Base-by-base conservation (phyloP, 2,888 invertebrate species). In the Pherbina coryleti region DNA sequence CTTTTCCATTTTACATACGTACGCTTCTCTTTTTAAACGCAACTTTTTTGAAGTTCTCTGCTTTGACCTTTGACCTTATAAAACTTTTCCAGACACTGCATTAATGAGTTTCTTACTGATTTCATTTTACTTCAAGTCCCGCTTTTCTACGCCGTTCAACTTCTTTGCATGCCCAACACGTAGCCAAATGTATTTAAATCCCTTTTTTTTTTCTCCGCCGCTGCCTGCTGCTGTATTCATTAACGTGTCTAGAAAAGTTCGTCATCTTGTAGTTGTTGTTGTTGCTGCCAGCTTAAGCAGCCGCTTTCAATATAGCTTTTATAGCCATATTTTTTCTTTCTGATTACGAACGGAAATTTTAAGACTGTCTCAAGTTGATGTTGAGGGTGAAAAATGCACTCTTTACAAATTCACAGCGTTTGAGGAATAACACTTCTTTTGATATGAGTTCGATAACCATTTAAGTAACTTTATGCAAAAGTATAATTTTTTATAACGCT, bases 291-390 rank as follows among this genome's bases (percentile, higher is more conserved):
- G 44, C 44, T 44, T 11, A 44, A 44, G 44, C 44, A 11, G 11
- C 11, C 44, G 44, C 11, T 44, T 44, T 11, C 44, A 17, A 17
- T 69, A 25, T 4, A n/a, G 25, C 51, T 69, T 69, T 51, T 69
- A 28, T 51, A 49, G 28, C 49, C 51, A 51, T n/a, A n/a, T n/a
- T n/a, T n/a, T 25, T 28, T 69, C 28, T 69, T 22, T 17, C 11
- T 49, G 25, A 49, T 49, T 69, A 25, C 49, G 51, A 51, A 22
- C 28, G 51, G 49, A 69, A 49, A 69, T 51, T 69, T 69, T 69
- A 69, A 69, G 69, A 49, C 25, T 28, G 69, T 69, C 69, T 69
- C 69, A 69, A 69, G 69, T 49, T 51, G 51, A 8, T 51, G 28
- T 51, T 51, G 49, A 69, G 69, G 49, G 49, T 69, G 25, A 1